Evolutionary conservation across 2,113 vertebrate species (phyloP).

Genomic region (Cariama cristata): DNA sequence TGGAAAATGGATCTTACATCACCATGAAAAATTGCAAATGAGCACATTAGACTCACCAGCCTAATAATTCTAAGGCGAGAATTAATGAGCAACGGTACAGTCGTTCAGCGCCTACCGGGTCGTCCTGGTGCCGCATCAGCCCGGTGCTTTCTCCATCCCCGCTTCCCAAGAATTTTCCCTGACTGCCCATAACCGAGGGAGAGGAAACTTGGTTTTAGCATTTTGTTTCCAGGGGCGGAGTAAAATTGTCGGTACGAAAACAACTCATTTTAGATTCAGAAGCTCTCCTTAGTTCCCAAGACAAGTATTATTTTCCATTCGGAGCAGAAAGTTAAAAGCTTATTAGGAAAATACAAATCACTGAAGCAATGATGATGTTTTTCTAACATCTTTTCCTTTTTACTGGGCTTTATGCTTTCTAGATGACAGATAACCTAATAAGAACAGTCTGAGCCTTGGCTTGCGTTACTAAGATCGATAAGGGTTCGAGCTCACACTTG

Average conservation of each 20-base stretch:
- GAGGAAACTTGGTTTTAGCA: neutral
- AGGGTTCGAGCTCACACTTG: neutral
- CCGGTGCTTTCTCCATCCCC: neutral
- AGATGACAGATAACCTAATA: neutral
- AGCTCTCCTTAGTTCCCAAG: neutral
- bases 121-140: neutral
- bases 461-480: neutral
- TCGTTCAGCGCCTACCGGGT: accelerated
- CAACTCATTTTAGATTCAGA: neutral
- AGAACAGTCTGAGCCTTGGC: neutral
- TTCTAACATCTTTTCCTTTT: neutral
- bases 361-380: neutral
- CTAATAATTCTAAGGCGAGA: neutral
- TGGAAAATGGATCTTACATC: neutral
- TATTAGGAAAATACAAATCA: conserved; percentile 2
- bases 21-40: neutral
- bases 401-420: neutral
- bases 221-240: neutral
- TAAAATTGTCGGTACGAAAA: neutral
- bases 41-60: neutral
- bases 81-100: neutral
- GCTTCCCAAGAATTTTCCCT: neutral
- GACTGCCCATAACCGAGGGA: neutral
- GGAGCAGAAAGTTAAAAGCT: conserved; percentile 12
- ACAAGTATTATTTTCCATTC: neutral